Percentiles rank a stretch among this genome's conserved stretches.
Conservation (phyloP, 2,113 vertebrate genomes). For the Nibea albiflora region DNA sequence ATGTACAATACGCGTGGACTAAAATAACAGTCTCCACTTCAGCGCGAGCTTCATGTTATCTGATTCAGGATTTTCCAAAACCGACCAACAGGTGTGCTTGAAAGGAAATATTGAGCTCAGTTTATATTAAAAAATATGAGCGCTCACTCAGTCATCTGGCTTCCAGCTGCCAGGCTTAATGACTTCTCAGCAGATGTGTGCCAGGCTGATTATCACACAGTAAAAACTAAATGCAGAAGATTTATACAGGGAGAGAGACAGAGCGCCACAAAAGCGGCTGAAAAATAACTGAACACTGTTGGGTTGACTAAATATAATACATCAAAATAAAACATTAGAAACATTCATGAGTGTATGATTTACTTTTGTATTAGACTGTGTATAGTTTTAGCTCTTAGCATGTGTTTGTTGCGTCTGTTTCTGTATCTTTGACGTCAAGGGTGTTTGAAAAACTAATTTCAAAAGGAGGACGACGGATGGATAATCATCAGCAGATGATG, state of each 20-base stretch:
- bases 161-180: slow-evolving; percentile 15
- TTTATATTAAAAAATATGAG: background rate
- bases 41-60: background rate
- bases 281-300: background rate
- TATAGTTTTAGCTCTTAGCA: too few relatives aligned
- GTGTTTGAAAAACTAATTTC: background rate
- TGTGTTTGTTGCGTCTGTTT: background rate
- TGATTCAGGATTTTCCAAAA: background rate
- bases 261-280: background rate
- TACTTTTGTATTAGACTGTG: background rate
- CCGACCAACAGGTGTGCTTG: background rate
- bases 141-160: background rate
- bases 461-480: background rate
- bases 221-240: background rate
- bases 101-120: slow-evolving; percentile 1
- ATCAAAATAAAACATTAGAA: background rate
- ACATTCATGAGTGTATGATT: background rate
- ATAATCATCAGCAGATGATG: slow-evolving; percentile 4
- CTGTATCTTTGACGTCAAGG: background rate
- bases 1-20: background rate
- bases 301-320: background rate
- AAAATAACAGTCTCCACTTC: background rate
- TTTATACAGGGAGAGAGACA: background rate
- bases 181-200: slow-evolving; percentile 22
- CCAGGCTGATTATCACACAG: background rate